Base-by-base conservation (phyloP, 2,113 vertebrate genomes). In the Ochotona princeps region DNA sequence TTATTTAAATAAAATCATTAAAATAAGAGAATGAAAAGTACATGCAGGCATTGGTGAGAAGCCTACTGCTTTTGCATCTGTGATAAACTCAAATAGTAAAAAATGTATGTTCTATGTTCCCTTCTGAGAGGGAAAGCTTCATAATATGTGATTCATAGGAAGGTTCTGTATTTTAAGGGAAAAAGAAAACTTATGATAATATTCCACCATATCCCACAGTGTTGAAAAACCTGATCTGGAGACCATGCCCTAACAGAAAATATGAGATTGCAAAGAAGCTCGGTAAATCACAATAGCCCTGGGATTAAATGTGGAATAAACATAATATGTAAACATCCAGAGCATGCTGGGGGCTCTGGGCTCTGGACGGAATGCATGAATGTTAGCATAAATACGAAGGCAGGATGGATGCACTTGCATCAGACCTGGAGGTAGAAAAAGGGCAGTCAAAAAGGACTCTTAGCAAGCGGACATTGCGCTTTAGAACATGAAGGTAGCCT, bases 371-470 rank as follows among this genome's bases (percentile, higher is more conserved):
- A 25, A 6, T 15, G n/a, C 4, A 60, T 38, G 51, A 25, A 6
- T 15, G n/a, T 2, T n/a, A 7, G 0, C 6, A 12, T 0, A 10
- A 9, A 14, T 28, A 8, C 8, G 30, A 35, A 83, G 18, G 2
- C 44, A 8, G 47, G 13, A 20, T 18, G 66, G 23, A 23, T 35
- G 11, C 73, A 1, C 44, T 65, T 32, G 14, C 17, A 66, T 32
- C 60, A 92, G 57, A 7, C 49, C 0, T n/a, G 30, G 30, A 11
- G 23, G 32, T 2, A 63, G 21, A 47, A 32, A 63, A 47, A 57
- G 69, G 4, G 28, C 7, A 8, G 32, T 15, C 72, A 49, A 3
- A 4, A 51, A 67, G 63, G 60, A 44, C 26, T n/a, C 23, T 49
- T 2, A 32, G 25, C 17, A 76, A 61, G n/a, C 6, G 51, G 66